Evolutionary conservation across 1,140 invertebrate genomes (phyloP).

Genomic region (Lucilia sericata): DNA sequence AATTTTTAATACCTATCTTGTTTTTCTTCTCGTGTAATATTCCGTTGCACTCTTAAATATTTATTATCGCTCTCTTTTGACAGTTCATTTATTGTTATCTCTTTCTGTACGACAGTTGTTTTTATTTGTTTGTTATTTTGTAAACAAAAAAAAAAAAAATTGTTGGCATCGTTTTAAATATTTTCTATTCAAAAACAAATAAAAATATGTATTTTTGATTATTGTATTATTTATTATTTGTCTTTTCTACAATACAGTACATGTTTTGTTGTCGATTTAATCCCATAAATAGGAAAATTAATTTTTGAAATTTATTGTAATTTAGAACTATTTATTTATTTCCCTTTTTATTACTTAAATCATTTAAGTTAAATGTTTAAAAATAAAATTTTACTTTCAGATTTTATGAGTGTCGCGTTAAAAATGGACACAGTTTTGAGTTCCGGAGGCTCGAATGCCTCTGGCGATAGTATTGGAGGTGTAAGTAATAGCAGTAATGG

Average conservation of each 20-base stretch:
- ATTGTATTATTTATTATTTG: too few relatives aligned
- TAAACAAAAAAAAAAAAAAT: not conserved
- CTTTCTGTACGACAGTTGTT: not conserved
- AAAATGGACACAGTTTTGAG: constrained; percentile 44
- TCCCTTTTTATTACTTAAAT: not conserved
- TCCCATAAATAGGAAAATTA: not conserved
- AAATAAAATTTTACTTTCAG: not conserved
- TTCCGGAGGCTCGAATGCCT: constrained; percentile 48
- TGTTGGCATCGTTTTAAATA: not conserved
- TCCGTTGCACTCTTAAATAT: not conserved
- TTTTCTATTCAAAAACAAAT: too few relatives aligned
- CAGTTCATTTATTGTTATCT: not conserved
- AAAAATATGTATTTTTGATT: too few relatives aligned
- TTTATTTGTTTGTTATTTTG: not conserved
- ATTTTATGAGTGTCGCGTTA: not conserved
- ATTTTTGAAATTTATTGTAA: not conserved
- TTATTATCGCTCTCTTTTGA: not conserved
- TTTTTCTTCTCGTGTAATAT: not conserved
- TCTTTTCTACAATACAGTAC: too few relatives aligned
- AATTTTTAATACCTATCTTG: not conserved
- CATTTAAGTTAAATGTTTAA: not conserved
- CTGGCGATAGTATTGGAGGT: constrained; percentile 47
- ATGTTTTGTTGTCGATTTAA: not conserved
- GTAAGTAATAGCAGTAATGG: constrained; percentile 19
- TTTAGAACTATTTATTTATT: not conserved